Conservation (phyloP, 2,888 invertebrate genomes). For the Xylophagus ater region DNA sequence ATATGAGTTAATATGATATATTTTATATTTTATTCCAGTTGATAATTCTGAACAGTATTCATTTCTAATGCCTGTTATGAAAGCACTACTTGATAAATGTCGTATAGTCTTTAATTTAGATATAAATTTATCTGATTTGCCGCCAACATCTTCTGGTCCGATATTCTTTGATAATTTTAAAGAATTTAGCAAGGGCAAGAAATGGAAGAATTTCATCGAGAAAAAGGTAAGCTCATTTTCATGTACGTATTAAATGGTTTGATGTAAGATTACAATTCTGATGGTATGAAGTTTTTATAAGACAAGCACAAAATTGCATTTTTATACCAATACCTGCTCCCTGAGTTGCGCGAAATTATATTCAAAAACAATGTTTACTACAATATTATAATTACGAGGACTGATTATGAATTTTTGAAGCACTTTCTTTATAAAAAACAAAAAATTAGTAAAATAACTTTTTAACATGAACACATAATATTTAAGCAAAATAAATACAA, state of each 20-base stretch:
- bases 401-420: too few relatives aligned
- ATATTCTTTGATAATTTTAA: conserved; percentile 51
- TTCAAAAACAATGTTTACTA: too few relatives aligned
- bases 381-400: too few relatives aligned
- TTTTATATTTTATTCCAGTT: conserved; percentile 26
- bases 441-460: too few relatives aligned
- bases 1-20: not conserved
- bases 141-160: conserved; percentile 44
- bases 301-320: too few relatives aligned
- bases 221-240: conserved; percentile 37
- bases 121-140: conserved; percentile 40
- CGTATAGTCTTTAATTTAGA: conserved; percentile 33
- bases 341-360: too few relatives aligned
- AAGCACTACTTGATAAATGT: conserved; percentile 47
- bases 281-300: too few relatives aligned
- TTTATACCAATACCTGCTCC: too few relatives aligned
- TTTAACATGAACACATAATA: too few relatives aligned
- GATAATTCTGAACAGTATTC: conserved; percentile 47
- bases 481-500: not conserved
- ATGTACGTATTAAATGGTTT: too few relatives aligned
- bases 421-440: too few relatives aligned
- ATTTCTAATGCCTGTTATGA: conserved; percentile 50
- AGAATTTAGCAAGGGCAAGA: conserved; percentile 43
- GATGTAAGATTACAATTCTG: too few relatives aligned
- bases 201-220: conserved; percentile 45